Evolutionary conservation across 2,797 vertebrate genomes (phyloP), one percentile per base, ranked within the genome.

Genomic region (Naso thynnoides): DNA sequence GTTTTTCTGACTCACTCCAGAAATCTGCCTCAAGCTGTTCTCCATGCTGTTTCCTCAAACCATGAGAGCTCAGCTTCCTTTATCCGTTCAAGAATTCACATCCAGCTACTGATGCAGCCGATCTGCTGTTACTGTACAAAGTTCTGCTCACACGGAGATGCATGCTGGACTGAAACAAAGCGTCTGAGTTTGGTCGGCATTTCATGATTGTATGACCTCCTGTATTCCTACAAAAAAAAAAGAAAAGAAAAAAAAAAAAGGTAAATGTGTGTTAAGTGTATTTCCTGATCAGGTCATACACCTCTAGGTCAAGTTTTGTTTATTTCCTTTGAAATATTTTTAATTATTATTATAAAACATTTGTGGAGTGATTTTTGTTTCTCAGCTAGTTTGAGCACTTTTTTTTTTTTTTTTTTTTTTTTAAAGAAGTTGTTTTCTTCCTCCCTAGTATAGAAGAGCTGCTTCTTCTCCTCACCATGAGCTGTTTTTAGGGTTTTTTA

Each of bases 1-100:
- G 24, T 76, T 86, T 81, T 83, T 76, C 76, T 1, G 24, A 73
- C 48, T 19, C 57, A 67, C 55, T 83, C 52, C 61, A 73, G 45
- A 74, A 86, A 86, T 76, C 78, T 82, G 87, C 83, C 86, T 84
- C 84, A 73, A 82, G 66, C 77, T 79, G 77, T 29, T 81, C 49
- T 50, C 42, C 54, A 18, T 52, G 44, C 3, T 2, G 29, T 60
- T 69, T 36, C 11, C 10, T 33, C 27, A 33, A 49, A 66, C 57
- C 56, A 50, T 39, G 54, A 82, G 50, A 55, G 57, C n/a, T 5
- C n/a, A 42, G 62, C 59, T 60, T 80, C 66, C 59, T 59, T 48
- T 41, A 64, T 66, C 60, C 0, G 5, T 60, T 73, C 23, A 8
- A 80, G 48, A 73, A 60, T 36, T 52, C 63, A 66, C 70, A 57